Evolutionary conservation across 1,140 invertebrate genomes (phyloP).

Genomic region (Anadara kagoshimensis): DNA sequence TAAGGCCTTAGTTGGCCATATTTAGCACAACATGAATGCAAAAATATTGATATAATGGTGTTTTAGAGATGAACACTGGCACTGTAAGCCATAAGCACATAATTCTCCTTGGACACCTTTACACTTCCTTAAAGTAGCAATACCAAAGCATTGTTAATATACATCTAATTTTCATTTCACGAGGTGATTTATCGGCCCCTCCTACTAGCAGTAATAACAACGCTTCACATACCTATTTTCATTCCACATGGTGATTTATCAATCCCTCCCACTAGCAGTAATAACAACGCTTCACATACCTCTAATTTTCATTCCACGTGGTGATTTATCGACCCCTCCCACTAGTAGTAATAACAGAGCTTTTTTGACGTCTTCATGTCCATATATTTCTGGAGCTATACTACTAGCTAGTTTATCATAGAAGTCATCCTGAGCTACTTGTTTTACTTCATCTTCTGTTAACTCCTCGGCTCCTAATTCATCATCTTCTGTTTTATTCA

Average conservation of each 20-base stretch:
- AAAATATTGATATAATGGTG: too few relatives aligned
- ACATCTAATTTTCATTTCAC: conserved; percentile 84
- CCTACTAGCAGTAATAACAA: conserved; percentile 92
- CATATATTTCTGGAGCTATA: conserved; percentile 99
- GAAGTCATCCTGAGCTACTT: conserved; percentile 85
- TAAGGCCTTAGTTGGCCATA: too few relatives aligned
- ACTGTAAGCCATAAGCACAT: too few relatives aligned
- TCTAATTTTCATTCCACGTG: conserved; percentile 82
- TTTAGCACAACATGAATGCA: too few relatives aligned
- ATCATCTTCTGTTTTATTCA: conserved; percentile 89
- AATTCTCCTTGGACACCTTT: too few relatives aligned
- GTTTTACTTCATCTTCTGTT: conserved; percentile 83
- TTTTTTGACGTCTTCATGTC: conserved; percentile 98
- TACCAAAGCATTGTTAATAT: conserved; percentile 64
- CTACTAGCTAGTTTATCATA: conserved; percentile 94
- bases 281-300: conserved; percentile 81
- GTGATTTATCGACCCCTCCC: conserved; percentile 94
- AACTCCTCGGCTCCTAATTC: conserved; percentile 82
- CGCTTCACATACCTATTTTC: conserved; percentile 84
- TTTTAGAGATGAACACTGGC: too few relatives aligned
- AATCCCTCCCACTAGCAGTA: conserved; percentile 96
- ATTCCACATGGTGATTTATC: conserved; percentile 87
- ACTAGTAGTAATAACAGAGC: conserved; percentile 94
- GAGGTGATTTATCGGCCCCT: conserved; percentile 91
- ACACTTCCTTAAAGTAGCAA: too few relatives aligned